Base-by-base conservation (phyloP, 2,888 invertebrate species). In the Agriopis marginaria region DNA sequence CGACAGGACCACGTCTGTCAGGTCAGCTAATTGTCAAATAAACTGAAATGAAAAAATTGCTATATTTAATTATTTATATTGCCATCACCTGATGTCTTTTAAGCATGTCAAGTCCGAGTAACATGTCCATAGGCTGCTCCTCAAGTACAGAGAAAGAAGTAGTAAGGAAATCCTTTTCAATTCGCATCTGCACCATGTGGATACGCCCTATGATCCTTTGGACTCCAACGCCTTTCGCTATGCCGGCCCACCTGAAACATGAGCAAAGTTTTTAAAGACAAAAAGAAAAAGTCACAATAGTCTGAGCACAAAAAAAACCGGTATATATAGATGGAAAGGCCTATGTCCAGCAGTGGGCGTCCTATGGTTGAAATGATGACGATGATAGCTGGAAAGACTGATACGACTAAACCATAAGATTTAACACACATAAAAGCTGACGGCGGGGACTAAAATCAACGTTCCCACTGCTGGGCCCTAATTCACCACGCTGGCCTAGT, bases 91-190 rank as follows among this genome's bases (percentile, higher is more conserved):
- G 99, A 95, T 99, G 99, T 80, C 99, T 95, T 91, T 98, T 98
- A 0, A 99, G 95, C 99, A 99, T 99, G 85, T 99, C 99, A 65
- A 99, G 95, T 0, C 99, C 99, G 12, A 99, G 95, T 68, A 99
- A 93, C 98, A 99, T 99, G 84, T 99, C 99, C 98, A 99, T 99
- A 0, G 98, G 98, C 88, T 99, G 99, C 80, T 99, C 97, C 85
- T 99, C 98, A 58, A 99, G 95, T 50, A 99, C 98, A 44, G 99
- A 98, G 91, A 99, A 99, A 51, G 99, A 99, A 4, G 99, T 98
- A 1, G 98, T 98, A 53, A 99, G 95, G 89, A 98, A 99, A 85
- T 98, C 98, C 76, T 96, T 97, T 80, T 97, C 99, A 75, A 99
- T 99, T 90, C 99, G 97, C 89, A 99, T 98, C 91, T 99, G 98